Evolutionary conservation across 2,113 vertebrate genomes (phyloP).

Genomic region (Podarcis muralis): DNA sequence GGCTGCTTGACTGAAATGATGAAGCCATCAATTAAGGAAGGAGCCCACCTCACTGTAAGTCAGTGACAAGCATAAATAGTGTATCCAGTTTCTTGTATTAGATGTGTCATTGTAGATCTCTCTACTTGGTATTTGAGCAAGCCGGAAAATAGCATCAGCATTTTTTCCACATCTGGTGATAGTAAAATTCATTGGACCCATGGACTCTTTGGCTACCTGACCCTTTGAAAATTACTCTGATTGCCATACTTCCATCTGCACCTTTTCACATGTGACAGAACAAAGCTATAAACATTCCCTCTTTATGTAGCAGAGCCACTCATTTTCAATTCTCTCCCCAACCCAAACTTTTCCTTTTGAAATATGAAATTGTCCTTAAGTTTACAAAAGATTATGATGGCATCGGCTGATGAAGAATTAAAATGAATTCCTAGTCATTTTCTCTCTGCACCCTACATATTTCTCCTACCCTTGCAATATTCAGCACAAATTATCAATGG

Average conservation of each 20-base stretch:
- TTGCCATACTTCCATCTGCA: not conserved
- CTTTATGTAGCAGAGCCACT: fast-evolving
- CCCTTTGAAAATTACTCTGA: constrained; percentile 11
- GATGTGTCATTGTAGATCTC: constrained; percentile 33
- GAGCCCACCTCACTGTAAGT: constrained; percentile 31
- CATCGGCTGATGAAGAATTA: not conserved
- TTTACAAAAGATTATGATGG: not conserved
- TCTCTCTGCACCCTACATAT: not conserved
- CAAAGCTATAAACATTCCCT: constrained; percentile 4
- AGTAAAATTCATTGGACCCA: constrained; percentile 30
- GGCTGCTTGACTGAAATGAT: constrained; percentile 48
- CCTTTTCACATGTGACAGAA: not conserved
- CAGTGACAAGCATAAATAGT: constrained; percentile 33
- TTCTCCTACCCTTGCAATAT: not conserved
- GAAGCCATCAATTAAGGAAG: constrained; percentile 58
- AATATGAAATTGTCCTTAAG: not conserved
- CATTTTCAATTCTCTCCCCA: constrained; percentile 8
- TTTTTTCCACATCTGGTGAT: constrained; percentile 27
- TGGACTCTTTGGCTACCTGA: not conserved
- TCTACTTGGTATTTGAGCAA: constrained; percentile 55
- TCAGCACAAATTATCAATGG: too few relatives aligned
- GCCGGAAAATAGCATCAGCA: constrained; percentile 29
- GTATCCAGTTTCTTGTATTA: not conserved
- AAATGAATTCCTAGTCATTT: not conserved
- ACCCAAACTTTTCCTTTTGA: not conserved